phyloP scores from a whole-genome alignment of 1,140 invertebrate genomes.

The Aphelenchoides besseyi region DNA sequence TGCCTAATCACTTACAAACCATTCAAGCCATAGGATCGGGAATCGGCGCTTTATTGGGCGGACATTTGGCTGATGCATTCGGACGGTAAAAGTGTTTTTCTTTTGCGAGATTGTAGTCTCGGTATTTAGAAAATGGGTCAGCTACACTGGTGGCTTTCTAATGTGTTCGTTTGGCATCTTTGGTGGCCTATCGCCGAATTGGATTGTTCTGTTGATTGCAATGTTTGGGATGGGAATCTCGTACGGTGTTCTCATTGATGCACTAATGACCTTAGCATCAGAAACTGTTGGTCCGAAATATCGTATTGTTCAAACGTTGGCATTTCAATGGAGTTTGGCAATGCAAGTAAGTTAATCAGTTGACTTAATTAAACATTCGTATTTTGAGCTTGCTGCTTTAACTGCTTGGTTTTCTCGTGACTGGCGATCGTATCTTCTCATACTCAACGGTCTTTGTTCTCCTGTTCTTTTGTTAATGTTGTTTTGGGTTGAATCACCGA shows the following conservation, averaged over 20 bases:
- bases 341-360: constrained; percentile 34
- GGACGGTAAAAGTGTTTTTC: constrained; percentile 41
- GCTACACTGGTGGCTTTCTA: constrained; percentile 36
- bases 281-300: constrained; percentile 50
- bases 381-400: constrained; percentile 39
- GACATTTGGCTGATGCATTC: constrained; percentile 47
- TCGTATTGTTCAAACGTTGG: constrained; percentile 51
- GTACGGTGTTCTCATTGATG: constrained; percentile 45
- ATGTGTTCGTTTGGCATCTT: constrained; percentile 44
- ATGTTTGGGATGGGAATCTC: constrained; percentile 53
- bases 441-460: constrained; percentile 38
- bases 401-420: constrained; percentile 37
- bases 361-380: not conserved
- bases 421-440: constrained; percentile 42
- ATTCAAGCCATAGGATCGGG: constrained; percentile 50
- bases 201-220: constrained; percentile 34
- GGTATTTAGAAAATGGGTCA: constrained; percentile 55
- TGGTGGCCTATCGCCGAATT: constrained; percentile 41
- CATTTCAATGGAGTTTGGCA: constrained; percentile 50
- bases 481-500: constrained; percentile 50
- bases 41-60: constrained; percentile 47
- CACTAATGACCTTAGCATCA: constrained; percentile 45
- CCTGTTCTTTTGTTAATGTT: constrained; percentile 50
- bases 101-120: constrained; percentile 20
- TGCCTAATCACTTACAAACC: constrained; percentile 51